phyloP scores from a whole-genome alignment of 2,797 vertebrate species.

The Amblyopsis hoosieri region DNA sequence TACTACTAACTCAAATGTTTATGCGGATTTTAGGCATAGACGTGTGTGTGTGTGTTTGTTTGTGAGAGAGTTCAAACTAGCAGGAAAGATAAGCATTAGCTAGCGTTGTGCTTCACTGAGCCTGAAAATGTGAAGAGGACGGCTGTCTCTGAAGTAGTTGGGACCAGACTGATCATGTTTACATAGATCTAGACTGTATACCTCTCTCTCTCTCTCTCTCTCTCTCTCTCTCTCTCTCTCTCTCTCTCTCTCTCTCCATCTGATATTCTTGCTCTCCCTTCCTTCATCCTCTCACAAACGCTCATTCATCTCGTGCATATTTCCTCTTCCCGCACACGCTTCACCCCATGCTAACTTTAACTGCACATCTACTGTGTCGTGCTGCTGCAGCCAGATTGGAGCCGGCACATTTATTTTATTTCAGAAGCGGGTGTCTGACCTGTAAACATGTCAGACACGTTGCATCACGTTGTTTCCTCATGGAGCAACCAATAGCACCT shows the following conservation, averaged over 20 bases:
- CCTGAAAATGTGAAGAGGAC: conserved; percentile 76
- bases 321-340: conserved; percentile 15
- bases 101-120: conserved; percentile 69
- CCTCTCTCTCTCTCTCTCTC: conserved; percentile 34
- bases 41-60: conserved; percentile 9
- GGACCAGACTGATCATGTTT: conserved; percentile 76
- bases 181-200: conserved; percentile 59
- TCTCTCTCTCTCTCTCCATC: conserved; percentile 45
- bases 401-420: conserved; percentile 32
- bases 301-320: conserved; percentile 16
- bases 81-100: conserved; percentile 72
- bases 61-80: conserved; percentile 55
- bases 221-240: conserved; percentile 31
- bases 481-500: conserved; percentile 13
- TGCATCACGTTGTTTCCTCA: conserved; percentile 8
- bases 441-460: conserved; percentile 12
- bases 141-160: conserved; percentile 71
- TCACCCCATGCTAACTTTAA: conserved; percentile 11
- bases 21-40: not conserved
- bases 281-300: conserved; percentile 17
- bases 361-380: not conserved
- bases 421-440: conserved; percentile 18
- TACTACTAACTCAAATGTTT: not conserved
- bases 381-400: conserved; percentile 13
- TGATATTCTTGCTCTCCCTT: conserved; percentile 24